A percentile compares a stretch with the other conserved stretches of the same genome.
Evolutionary conservation across 2,113 vertebrate species (phyloP).

Genomic region (Etheostoma cragini): DNA sequence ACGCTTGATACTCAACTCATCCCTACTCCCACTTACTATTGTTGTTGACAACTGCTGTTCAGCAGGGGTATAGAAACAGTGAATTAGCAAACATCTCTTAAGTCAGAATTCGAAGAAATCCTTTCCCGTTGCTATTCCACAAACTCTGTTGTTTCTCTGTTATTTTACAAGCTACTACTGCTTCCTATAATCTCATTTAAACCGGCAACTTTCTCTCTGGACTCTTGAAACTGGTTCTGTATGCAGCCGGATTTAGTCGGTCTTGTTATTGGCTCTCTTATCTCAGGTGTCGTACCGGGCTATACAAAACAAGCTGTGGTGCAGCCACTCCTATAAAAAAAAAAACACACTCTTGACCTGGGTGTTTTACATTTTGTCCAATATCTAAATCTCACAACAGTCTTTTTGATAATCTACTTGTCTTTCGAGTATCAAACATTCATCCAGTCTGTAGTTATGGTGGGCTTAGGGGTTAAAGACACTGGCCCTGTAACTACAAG

Average conservation of each 20-base stretch:
- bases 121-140: conserved; percentile 8
- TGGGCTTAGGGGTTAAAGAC: not conserved
- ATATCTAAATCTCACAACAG: not conserved
- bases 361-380: not conserved
- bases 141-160: not conserved
- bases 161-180: not conserved
- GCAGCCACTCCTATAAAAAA: not conserved
- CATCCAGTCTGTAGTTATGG: not conserved
- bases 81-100: conserved; percentile 1
- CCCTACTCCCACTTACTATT: not conserved
- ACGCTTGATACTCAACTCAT: not conserved
- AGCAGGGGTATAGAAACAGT: not conserved
- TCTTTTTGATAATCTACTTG: not conserved
- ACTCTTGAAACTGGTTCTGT: conserved; percentile 1
- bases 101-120: not conserved
- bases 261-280: not conserved
- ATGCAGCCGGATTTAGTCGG: not conserved
- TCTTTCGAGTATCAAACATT: not conserved
- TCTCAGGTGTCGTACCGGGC: not conserved
- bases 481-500: not conserved
- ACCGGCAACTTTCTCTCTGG: not conserved
- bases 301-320: conserved; percentile 9
- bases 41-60: not conserved
- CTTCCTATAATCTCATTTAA: not conserved
- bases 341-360: not conserved